Base-by-base conservation (phyloP, 2,888 invertebrate species). In the Minunthozetes semirufus region DNA sequence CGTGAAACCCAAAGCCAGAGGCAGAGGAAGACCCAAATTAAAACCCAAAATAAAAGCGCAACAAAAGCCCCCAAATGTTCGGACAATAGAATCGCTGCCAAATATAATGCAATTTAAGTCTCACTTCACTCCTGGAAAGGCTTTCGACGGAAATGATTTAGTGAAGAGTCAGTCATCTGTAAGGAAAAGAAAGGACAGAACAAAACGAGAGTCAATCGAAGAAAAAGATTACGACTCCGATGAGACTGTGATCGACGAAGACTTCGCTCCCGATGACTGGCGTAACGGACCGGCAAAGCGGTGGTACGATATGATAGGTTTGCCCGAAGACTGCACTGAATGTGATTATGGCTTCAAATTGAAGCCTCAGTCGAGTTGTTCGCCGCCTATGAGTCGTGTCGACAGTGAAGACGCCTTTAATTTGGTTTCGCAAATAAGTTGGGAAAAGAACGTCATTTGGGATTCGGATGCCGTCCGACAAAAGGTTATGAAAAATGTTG, bases 361-460 rank as follows among this genome's bases (percentile, higher is more conserved):
- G 63, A 33, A 17, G 5, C 1, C 33, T n/a, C 0, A 27, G 15
- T 2, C 29, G 17, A 2, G 27, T 19, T 0, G 9, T 22, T 19
- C 19, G n/a, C 19, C n/a, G 27, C 17, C 9, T 1, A 63, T 19
- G 4, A 27, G 17, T 9, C 1, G 29, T 33, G 33, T 63, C 13
- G 68, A 68, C 42, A 42, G 42, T n/a, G 68, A 68, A 38, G 68
- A 68, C 46, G 68, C 68, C 42, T 68, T 42, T 22, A 19, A 42
- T 46, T 42, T 68, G 25, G 68, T 68, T 42, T 68, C 68, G 11
- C 68, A 68, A 22, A 68, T 33, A 17, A 17, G 22, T 68, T 68
- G 68, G 68, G 68, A 68, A 22, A 38, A 19, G n/a, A 33, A 68
- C 17, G 68, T 68, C 13, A 68, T 68, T 68, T 68, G 68, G 68